A percentile compares a stretch with the other conserved stretches of the same genome.
Conservation (phyloP, 1,140 invertebrate genomes). For the Dreissena rostriformis region DNA sequence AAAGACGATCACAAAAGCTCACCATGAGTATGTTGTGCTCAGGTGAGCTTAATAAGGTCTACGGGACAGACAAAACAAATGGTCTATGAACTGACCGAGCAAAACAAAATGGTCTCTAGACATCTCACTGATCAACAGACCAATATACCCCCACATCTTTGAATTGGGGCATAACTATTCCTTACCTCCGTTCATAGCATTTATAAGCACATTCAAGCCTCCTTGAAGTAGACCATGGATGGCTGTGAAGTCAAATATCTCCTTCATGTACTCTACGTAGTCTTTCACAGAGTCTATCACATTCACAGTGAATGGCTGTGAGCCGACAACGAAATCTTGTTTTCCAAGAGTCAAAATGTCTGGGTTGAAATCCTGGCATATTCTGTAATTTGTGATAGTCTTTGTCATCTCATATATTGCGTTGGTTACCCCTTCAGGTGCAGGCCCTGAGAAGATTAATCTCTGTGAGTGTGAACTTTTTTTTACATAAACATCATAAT, state of each 20-base stretch:
- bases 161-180: too few species aligned
- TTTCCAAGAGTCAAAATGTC: constrained; percentile 89
- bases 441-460: constrained; percentile 86
- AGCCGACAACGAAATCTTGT: constrained; percentile 84
- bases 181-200: constrained; percentile 96
- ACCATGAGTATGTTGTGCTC: too few species aligned
- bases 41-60: too few species aligned
- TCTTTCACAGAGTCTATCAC: constrained; percentile 96
- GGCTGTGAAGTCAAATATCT: constrained; percentile 97
- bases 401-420: constrained; percentile 93
- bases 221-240: constrained; percentile 89
- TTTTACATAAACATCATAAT: too few species aligned
- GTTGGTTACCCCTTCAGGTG: constrained; percentile 95
- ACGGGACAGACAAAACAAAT: too few species aligned
- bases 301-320: constrained; percentile 90
- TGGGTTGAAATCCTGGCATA: constrained; percentile 88
- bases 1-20: too few species aligned
- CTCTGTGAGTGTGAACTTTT: too few species aligned
- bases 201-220: constrained; percentile 93
- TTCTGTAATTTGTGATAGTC: constrained; percentile 90
- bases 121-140: too few species aligned
- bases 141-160: too few species aligned
- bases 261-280: constrained; percentile 96
- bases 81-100: too few species aligned
- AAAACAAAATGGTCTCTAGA: too few species aligned